Conservation (phyloP, 2,888 invertebrate genomes). For the Nomada fabriciana region DNA sequence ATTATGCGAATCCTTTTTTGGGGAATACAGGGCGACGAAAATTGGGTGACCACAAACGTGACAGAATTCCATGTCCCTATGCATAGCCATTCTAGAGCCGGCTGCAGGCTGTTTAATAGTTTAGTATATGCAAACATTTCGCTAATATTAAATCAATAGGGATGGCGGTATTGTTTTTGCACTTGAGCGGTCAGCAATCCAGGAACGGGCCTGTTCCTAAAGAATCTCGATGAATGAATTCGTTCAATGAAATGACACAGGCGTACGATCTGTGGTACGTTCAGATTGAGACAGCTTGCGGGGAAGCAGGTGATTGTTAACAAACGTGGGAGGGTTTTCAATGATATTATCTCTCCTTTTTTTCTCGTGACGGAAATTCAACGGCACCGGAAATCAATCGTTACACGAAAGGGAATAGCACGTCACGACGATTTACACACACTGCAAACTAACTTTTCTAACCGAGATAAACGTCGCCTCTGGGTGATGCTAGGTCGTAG, state of each 20-base stretch:
- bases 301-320: constrained; percentile 16
- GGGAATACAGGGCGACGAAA: background rate
- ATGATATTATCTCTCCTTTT: constrained; percentile 14
- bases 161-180: too few relatives aligned
- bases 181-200: too few relatives aligned
- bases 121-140: too few relatives aligned
- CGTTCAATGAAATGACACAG: background rate
- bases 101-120: too few relatives aligned
- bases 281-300: constrained; percentile 1
- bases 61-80: background rate
- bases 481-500: constrained; percentile 9
- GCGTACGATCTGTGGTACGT: background rate
- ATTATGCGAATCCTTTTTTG: background rate
- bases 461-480: constrained; percentile 32
- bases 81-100: too few relatives aligned
- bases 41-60: background rate
- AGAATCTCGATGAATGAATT: background rate
- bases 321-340: background rate
- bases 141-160: too few relatives aligned
- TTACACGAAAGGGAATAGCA: constrained; percentile 34
- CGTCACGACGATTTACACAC: constrained; percentile 14
- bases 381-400: constrained; percentile 62
- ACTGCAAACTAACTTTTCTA: constrained; percentile 39
- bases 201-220: too few relatives aligned
- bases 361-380: constrained; percentile 45